Base-by-base conservation (phyloP, 2,797 vertebrate genomes). In the Chrysocyon brachyurus region DNA sequence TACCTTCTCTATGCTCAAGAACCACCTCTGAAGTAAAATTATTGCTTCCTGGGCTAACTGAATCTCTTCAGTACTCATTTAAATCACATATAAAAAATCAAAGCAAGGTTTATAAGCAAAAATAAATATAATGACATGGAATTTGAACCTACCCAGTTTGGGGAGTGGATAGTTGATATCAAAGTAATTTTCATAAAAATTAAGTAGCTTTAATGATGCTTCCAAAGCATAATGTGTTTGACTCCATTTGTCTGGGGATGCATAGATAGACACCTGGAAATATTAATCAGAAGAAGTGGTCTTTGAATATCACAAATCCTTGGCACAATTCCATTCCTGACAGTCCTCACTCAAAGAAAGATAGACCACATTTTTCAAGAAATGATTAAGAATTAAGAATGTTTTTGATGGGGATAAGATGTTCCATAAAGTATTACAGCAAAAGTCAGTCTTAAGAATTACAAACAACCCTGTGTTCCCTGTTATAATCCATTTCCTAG, bases 141-240 rank as follows among this genome's bases (percentile, higher is more conserved):
- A 72, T 66, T 78, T 95, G 52, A 81, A 68, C 49, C 86, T 95
- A 99, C 99, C 99, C 97, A 99, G 98, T 98, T 99, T 99, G 73
- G 99, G 99, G 81, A 99, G 97, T 72, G 99, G 99, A 97, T 99
- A 99, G 56, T 63, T 98, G 87, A 99, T 99, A 97, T 99, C 99
- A 97, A 99, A 99, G 97, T 99, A 99, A 54, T 98, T 98, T 97
- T 99, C 99, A 85, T 99, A 99, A 98, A 99, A 99, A 92, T 99
- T 99, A 66, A 99, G 82, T 97, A 99, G 98, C 96, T 99, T 99
- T 94, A 99, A 93, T 87, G 99, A 99, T 73, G 98, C 98, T 96
- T 99, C 98, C 72, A 99, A 98, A 72, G 99, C 99, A 17, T 99
- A 99, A 97, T 98, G 98, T 10, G 98, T 99, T 97, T 99, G 99